These are phyloP conservation scores for Caenorhabditis macrosperma DNA, from an alignment of 2,888 invertebrate genomes.

Conservation along the genomic window DNA sequence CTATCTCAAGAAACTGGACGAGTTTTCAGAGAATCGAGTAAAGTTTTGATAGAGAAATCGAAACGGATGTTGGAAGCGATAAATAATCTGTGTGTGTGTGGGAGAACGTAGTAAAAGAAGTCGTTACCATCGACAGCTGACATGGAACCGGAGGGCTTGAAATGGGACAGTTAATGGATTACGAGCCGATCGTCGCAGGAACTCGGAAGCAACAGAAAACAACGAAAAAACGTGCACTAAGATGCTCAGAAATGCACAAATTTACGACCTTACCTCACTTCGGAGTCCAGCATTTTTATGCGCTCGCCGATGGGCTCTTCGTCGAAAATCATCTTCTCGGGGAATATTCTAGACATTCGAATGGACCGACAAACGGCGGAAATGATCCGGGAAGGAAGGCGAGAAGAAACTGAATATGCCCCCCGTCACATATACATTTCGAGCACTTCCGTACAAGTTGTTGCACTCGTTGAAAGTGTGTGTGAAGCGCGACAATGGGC, in stretches of 20 bases:
- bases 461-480: not conserved
- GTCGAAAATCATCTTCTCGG: slow-evolving; percentile 9
- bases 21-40: too few relatives aligned
- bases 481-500: not conserved
- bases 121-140: slow-evolving; percentile 50
- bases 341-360: slow-evolving; percentile 16
- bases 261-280: slow-evolving; percentile 42
- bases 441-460: slow-evolving; percentile 9
- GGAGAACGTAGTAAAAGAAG: slow-evolving; percentile 40
- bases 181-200: slow-evolving; percentile 15
- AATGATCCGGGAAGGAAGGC: slow-evolving; percentile 14
- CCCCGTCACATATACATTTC: slow-evolving; percentile 32
- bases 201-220: slow-evolving; percentile 1
- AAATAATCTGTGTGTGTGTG: slow-evolving; percentile 44
- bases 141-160: slow-evolving; percentile 11
- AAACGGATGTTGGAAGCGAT: slow-evolving; percentile 19
- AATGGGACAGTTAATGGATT: slow-evolving; percentile 56
- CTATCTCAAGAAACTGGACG: too few relatives aligned
- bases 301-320: slow-evolving; percentile 16
- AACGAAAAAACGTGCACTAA: slow-evolving; percentile 11
- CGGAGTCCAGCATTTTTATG: slow-evolving; percentile 7
- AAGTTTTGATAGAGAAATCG: too few relatives aligned
- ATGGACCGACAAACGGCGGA: slow-evolving; percentile 1
- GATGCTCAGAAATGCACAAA: slow-evolving; percentile 23
- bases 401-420: slow-evolving; percentile 45